Evolutionary conservation across 37 sponge, comb jelly and placozoan species (phyloP).

Genomic region (Agelas oroides): DNA sequence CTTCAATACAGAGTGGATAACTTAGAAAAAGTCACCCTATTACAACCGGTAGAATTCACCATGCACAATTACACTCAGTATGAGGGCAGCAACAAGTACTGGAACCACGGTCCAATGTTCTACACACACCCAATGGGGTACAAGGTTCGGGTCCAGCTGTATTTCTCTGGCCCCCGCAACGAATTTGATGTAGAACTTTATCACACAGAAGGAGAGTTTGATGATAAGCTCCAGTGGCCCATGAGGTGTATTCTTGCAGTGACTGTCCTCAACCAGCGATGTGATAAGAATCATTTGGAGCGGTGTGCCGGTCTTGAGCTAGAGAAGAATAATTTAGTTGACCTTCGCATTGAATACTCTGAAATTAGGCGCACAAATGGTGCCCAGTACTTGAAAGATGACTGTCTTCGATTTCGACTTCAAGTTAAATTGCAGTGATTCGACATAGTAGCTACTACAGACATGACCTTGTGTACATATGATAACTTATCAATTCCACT

Average conservation of each 20-base stretch:
- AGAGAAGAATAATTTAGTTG: too few relatives aligned
- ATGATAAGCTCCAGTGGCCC: background rate
- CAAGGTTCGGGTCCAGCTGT: background rate
- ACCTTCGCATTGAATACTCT: too few relatives aligned
- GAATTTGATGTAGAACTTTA: background rate
- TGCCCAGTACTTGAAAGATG: background rate
- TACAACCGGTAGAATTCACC: background rate
- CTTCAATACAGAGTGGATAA: background rate
- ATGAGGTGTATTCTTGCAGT: background rate
- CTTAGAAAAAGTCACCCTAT: background rate
- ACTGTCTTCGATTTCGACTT: background rate
- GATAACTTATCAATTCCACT: too few relatives aligned
- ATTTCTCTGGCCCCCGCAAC: background rate
- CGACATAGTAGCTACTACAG: too few relatives aligned
- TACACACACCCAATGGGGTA: background rate
- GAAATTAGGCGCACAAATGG: too few relatives aligned
- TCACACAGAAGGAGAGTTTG: background rate
- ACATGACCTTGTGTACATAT: too few relatives aligned
- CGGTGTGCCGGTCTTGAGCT: too few relatives aligned
- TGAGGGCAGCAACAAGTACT: background rate
- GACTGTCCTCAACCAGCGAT: background rate
- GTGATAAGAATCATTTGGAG: background rate
- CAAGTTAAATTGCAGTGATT: too few relatives aligned
- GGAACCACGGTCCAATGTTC: background rate
- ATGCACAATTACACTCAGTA: background rate